Evolutionary conservation across 1,140 invertebrate genomes (phyloP).

Genomic region (Episyrphus balteatus): DNA sequence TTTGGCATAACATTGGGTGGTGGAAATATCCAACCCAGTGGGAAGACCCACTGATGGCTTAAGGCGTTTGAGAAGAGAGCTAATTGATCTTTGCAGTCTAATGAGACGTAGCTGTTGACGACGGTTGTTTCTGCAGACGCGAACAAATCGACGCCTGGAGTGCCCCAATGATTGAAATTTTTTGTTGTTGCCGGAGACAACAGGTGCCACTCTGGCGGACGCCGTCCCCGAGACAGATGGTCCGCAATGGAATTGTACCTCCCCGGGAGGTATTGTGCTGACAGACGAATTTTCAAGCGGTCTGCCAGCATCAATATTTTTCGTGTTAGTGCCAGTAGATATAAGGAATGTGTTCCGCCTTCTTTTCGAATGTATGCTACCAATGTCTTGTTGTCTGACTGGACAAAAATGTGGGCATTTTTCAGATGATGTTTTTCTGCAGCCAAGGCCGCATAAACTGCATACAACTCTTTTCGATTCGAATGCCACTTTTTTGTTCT

Average conservation of each 20-base stretch:
- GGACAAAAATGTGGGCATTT: slow-evolving; percentile 14
- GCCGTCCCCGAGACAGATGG: slow-evolving; percentile 16
- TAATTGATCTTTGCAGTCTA: slow-evolving; percentile 14
- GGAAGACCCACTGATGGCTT: slow-evolving; percentile 20
- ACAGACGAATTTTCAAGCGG: slow-evolving; percentile 13
- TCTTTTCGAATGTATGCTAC: slow-evolving; percentile 27
- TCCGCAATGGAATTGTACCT: slow-evolving; percentile 25
- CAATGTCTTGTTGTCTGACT: slow-evolving; percentile 30
- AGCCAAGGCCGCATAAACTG: slow-evolving; percentile 18
- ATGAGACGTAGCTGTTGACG: slow-evolving; percentile 18
- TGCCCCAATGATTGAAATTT: slow-evolving; percentile 24
- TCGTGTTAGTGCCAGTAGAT: slow-evolving; percentile 19
- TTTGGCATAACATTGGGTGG: slow-evolving; percentile 27
- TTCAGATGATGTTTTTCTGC: slow-evolving; percentile 6
- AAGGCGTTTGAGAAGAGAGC: slow-evolving; percentile 25
- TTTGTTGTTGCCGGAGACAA: slow-evolving; percentile 12
- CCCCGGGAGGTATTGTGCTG: slow-evolving; percentile 17
- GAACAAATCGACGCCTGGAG: slow-evolving; percentile 27
- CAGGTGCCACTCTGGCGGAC: slow-evolving; percentile 29
- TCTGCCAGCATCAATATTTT: slow-evolving; percentile 18
- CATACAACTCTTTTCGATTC: slow-evolving; percentile 26
- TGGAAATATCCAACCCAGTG: slow-evolving; percentile 32
- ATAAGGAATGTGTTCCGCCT: slow-evolving; percentile 24
- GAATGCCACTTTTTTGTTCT: slow-evolving; percentile 15
- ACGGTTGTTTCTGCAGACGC: slow-evolving; percentile 25